These are phyloP conservation scores for Erebia palarica DNA, from an alignment of 2,888 invertebrate genomes.

Conservation along the genomic window DNA sequence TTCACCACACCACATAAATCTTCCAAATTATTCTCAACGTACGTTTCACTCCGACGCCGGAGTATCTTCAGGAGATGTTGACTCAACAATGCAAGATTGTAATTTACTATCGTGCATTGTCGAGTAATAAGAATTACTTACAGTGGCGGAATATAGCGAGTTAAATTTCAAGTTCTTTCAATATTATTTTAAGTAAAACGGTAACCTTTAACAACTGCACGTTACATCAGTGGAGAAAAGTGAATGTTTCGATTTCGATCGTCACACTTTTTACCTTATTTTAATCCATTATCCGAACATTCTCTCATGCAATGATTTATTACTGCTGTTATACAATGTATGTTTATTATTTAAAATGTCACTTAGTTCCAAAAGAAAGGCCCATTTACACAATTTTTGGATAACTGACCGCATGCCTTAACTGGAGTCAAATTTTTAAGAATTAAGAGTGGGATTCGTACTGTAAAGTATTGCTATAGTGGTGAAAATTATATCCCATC, in stretches of 20 bases:
- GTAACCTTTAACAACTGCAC: slow-evolving; percentile 9
- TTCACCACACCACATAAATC: too few relatives aligned
- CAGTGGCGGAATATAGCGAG: too few relatives aligned
- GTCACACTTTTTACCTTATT: slow-evolving; percentile 9
- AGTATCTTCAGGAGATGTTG: too few relatives aligned
- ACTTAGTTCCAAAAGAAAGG: slow-evolving; percentile 9
- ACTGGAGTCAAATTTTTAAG: not conserved
- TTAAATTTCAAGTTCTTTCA: too few relatives aligned
- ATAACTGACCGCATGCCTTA: not conserved
- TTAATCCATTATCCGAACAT: slow-evolving; percentile 26
- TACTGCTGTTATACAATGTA: slow-evolving; percentile 2
- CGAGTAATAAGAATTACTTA: too few relatives aligned
- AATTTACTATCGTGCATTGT: too few relatives aligned
- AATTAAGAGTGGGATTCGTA: not conserved
- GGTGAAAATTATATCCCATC: too few relatives aligned
- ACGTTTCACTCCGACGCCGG: too few relatives aligned
- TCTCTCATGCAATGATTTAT: slow-evolving; percentile 29
- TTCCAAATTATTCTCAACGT: too few relatives aligned
- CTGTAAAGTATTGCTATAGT: too few relatives aligned
- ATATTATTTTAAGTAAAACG: slow-evolving; percentile 18
- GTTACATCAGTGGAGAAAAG: slow-evolving; percentile 45
- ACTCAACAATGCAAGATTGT: too few relatives aligned
- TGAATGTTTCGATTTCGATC: slow-evolving; percentile 45
- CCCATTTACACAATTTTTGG: not conserved
- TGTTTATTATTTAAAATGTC: not conserved